Evolutionary conservation across 2,797 vertebrate genomes (phyloP).

Genomic region (Tokudaia muenninki): DNA sequence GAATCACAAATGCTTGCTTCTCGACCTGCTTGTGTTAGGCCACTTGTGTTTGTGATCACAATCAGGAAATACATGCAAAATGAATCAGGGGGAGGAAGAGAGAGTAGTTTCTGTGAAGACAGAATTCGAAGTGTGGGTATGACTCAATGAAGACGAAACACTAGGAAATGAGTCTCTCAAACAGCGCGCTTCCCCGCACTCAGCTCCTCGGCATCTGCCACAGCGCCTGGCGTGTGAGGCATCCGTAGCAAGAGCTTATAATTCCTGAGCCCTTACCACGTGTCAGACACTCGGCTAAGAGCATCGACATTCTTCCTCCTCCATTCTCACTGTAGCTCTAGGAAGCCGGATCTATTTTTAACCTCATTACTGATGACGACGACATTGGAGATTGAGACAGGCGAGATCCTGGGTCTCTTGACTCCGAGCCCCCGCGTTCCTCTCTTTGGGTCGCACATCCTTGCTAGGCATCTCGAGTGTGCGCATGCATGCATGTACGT

Average conservation of each 20-base stretch:
- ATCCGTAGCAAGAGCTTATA: background rate
- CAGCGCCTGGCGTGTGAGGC: background rate
- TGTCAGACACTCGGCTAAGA: background rate
- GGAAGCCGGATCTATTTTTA: conserved; percentile 39
- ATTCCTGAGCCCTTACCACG: background rate
- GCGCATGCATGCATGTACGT: background rate
- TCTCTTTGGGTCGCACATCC: background rate
- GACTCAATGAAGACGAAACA: background rate
- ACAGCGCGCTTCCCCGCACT: rapidly evolving
- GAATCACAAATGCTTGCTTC: background rate
- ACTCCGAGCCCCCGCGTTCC: background rate
- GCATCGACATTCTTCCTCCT: background rate
- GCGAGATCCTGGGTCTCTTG: background rate
- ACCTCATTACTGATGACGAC: conserved; percentile 8
- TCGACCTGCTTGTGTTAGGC: background rate
- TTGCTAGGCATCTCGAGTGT: background rate
- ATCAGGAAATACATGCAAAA: background rate
- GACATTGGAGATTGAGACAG: background rate
- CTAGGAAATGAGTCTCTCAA: background rate
- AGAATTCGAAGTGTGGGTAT: background rate
- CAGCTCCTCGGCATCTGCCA: rapidly evolving
- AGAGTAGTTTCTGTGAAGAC: background rate
- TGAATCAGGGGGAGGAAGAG: background rate
- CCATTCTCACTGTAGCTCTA: background rate
- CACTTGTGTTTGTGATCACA: background rate